phyloP scores from a whole-genome alignment of 1,140 invertebrate genomes.

The Brachionus sp. region DNA sequence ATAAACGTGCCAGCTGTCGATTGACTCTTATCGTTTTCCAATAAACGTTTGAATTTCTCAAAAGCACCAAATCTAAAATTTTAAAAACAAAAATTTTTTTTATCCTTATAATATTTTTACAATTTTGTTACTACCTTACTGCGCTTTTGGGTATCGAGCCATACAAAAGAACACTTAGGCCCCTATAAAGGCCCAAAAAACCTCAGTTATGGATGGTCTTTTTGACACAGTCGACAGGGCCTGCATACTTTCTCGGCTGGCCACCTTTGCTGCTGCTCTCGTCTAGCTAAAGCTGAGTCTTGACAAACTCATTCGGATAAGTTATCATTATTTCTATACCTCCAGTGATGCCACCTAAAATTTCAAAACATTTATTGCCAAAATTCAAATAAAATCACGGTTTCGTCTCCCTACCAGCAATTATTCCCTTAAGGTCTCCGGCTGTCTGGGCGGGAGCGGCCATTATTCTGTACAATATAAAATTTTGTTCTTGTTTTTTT shows the following conservation, averaged over 20 bases:
- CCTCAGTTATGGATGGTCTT: conserved; percentile 85
- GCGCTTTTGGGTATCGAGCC: conserved; percentile 95
- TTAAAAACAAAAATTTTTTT: conserved; percentile 7
- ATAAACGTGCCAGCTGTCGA: conserved; percentile 71
- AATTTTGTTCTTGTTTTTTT: no score
- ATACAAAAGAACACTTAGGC: conserved; percentile 88
- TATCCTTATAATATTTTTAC: no score
- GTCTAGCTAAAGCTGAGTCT: conserved; percentile 96
- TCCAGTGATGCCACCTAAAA: conserved; percentile 76
- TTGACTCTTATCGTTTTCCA: conserved; percentile 73
- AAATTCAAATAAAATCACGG: not conserved
- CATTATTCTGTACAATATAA: no score
- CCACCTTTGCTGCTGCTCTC: conserved; percentile 68
- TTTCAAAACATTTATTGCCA: conserved; percentile 39
- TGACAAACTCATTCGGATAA: conserved; percentile 98
- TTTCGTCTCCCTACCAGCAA: conserved; percentile 66
- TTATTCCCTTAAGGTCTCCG: conserved; percentile 68
- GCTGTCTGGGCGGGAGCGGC: conserved; percentile 25
- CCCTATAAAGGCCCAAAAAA: conserved; percentile 86
- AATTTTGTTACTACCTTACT: conserved; percentile 66
- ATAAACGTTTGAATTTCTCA: conserved; percentile 79
- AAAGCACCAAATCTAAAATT: conserved; percentile 87
- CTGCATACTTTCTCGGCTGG: conserved; percentile 67
- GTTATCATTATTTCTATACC: conserved; percentile 99
- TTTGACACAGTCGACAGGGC: conserved; percentile 86